Evolutionary conservation across 2,888 invertebrate species (phyloP), one percentile per base, ranked within the genome.

Genomic region (Netelia inedita): DNA sequence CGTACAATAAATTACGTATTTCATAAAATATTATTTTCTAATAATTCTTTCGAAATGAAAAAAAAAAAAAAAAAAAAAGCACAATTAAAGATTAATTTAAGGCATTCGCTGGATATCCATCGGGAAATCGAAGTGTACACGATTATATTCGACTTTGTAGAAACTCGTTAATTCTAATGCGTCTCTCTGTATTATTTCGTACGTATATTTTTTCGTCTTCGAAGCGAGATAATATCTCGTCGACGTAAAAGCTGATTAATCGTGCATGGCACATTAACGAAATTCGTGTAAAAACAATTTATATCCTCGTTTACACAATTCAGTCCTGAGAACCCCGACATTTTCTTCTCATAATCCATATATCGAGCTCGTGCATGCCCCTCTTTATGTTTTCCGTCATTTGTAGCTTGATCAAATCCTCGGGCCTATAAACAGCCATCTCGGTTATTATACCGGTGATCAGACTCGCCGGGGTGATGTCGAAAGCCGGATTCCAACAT

Each of bases 401-500:
- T 21, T 65, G 75, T 28, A 86, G 82, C 35, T 88, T 80, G 19
- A 83, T 75, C 65, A 95, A 90, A 82, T 95, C 94, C 23, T 92
- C 93, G 3, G 98, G 97, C 86, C 94, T 93, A 91, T 96, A 98
- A 1, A 98, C 97, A 16, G 99, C 99, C 88, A 95, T 96, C 94
- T 99, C 99, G 10, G 99, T 99, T 50, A 99, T 97, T 86, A 99
- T 98, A 21, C 97, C 98, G 80, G 98, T 97, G 87, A 99, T 99
- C 46, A 99, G 95, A 19, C 95, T 94, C 0, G 98, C 98, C 35
- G 99, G 99, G 2, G 99, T 99, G 0, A 99, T 97, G 94, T 99
- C 99, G 94, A 99, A 99, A 0, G 99, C 98, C 72, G 99, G 99
- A 95, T 99, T 99, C 99, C 99, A 99, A 93, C 98, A 98, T 75